These are phyloP conservation scores for Lepus americanus DNA, from an alignment of 2,113 vertebrate species.

Conservation along the genomic window DNA sequence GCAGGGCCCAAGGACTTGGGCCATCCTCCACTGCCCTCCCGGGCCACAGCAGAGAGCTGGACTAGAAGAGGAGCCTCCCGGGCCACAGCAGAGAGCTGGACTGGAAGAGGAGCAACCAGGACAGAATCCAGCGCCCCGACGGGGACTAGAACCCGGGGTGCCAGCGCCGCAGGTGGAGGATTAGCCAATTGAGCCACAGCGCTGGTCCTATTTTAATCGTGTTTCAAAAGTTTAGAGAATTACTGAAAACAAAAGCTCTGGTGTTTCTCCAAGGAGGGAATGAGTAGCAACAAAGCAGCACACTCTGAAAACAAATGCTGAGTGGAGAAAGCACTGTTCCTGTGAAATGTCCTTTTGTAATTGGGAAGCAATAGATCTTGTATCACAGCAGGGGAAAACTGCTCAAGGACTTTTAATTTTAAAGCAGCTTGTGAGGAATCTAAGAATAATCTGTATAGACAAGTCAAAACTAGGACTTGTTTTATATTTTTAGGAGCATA, in stretches of 20 bases:
- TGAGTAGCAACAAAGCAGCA: neutral
- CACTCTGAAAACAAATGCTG: neutral
- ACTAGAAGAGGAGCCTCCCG: no score
- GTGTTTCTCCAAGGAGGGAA: neutral
- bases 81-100: no score
- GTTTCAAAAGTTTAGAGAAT: constrained; percentile 20
- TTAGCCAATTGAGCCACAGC: no score
- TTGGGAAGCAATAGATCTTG: neutral
- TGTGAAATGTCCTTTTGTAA: neutral
- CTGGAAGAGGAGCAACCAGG: no score
- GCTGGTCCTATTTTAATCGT: neutral
- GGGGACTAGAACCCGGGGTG: no score
- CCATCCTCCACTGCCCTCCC: no score
- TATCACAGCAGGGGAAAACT: neutral
- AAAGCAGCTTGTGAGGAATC: neutral
- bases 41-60: no score
- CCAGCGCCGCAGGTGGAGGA: no score
- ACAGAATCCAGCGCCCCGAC: no score
- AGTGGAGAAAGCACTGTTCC: neutral
- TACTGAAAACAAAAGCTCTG: constrained; percentile 26
- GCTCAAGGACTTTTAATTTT: neutral
- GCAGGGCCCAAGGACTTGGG: no score
- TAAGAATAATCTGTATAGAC: neutral
- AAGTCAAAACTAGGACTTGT: neutral
- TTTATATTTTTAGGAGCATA: neutral